These are phyloP conservation scores for Chauna torquata DNA, from an alignment of 2,113 vertebrate genomes.

Conservation along the genomic window DNA sequence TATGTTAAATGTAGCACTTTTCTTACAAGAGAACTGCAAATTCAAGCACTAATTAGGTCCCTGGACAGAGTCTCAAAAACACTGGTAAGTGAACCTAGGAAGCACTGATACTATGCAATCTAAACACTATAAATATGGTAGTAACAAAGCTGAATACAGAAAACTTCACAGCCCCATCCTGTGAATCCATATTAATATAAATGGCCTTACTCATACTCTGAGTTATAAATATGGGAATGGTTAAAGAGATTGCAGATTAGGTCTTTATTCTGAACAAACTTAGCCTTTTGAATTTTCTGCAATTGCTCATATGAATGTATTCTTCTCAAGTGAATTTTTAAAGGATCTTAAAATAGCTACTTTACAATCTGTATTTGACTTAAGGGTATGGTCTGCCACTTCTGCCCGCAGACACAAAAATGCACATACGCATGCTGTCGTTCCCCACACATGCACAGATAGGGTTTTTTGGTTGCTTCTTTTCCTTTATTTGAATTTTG, in stretches of 20 bases:
- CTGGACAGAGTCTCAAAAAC: conserved; percentile 39
- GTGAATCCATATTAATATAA: not conserved
- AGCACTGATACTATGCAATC: conserved; percentile 37
- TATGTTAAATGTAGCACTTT: conserved; percentile 55
- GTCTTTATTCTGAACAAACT: not conserved
- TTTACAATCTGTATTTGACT: not conserved
- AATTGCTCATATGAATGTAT: not conserved
- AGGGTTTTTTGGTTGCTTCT: not conserved
- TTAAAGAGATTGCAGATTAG: not conserved
- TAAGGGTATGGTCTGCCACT: not conserved
- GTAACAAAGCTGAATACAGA: conserved; percentile 36
- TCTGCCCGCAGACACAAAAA: not conserved
- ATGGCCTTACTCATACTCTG: not conserved
- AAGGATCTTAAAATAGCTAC: not conserved
- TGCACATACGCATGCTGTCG: not conserved
- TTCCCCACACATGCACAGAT: too few relatives aligned
- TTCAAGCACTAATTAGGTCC: conserved; percentile 62
- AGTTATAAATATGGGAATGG: not conserved
- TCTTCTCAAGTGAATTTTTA: not conserved
- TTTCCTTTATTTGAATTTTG: not conserved
- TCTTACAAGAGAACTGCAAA: conserved; percentile 53
- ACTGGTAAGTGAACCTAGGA: conserved; percentile 2
- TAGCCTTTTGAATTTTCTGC: not conserved
- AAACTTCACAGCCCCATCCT: not conserved
- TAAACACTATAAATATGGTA: conserved; percentile 23